Evolutionary conservation across 92 coral and sea anemone genomes (phyloP).

Genomic region (Meandrina meandrites): DNA sequence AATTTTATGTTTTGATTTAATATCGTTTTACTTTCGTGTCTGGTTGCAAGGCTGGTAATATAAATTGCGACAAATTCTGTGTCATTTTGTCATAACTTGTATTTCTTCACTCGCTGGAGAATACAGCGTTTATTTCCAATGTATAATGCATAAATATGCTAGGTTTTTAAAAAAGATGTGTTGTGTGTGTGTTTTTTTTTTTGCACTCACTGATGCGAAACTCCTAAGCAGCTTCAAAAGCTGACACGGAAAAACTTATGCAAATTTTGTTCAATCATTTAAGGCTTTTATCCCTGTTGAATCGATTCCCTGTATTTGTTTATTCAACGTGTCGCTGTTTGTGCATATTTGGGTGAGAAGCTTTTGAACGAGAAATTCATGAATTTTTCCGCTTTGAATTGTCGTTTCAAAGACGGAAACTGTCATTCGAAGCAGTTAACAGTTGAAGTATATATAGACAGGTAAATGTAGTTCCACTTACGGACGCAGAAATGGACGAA

Average conservation of each 20-base stretch:
- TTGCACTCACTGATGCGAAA: not conserved
- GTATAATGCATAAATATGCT: not conserved
- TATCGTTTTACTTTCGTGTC: not conserved
- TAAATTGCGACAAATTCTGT: too few species aligned
- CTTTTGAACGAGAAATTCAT: too few species aligned
- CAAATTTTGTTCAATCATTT: constrained; percentile 26
- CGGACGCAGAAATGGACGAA: not conserved
- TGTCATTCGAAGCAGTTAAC: not conserved
- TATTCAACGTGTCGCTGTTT: constrained; percentile 19
- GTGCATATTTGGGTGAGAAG: constrained; percentile 18
- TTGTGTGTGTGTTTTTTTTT: not conserved
- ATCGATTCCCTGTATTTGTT: constrained; percentile 12
- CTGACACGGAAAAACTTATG: constrained; percentile 24
- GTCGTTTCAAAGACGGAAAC: not conserved
- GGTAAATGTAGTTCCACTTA: not conserved
- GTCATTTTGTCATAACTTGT: not conserved
- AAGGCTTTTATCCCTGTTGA: not conserved
- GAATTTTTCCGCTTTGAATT: not conserved
- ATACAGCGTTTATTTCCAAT: not conserved
- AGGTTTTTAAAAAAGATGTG: not conserved
- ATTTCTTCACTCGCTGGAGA: not conserved
- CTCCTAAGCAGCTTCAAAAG: not conserved
- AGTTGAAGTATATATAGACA: not conserved
- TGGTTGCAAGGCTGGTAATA: not conserved
- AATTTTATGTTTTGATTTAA: too few species aligned